These are phyloP conservation scores for Piprites chloris DNA, from an alignment of 2,113 vertebrate genomes.

Conservation along the genomic window DNA sequence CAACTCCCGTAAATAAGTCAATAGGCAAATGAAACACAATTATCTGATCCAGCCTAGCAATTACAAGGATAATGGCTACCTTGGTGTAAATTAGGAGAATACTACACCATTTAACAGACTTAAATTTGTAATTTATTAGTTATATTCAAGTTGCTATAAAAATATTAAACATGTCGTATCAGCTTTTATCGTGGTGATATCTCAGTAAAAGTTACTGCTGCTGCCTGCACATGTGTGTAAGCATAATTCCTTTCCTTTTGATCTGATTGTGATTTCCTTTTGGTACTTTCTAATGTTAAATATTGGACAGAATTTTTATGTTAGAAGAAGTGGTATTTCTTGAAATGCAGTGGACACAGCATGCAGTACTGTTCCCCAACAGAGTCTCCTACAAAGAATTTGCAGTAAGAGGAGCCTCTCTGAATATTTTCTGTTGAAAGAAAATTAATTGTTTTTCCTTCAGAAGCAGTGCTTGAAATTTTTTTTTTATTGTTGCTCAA, in stretches of 20 bases:
- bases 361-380: rapidly evolving
- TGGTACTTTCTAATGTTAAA: background rate
- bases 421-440: background rate
- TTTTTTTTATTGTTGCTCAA: background rate
- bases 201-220: background rate
- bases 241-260: background rate
- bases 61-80: background rate
- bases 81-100: background rate
- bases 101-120: background rate
- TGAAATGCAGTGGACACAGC: background rate
- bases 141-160: background rate
- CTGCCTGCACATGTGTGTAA: background rate
- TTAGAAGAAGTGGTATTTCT: background rate
- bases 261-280: background rate
- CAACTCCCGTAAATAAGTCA: background rate
- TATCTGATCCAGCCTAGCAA: background rate
- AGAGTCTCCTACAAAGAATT: background rate
- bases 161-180: background rate
- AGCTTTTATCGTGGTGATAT: background rate
- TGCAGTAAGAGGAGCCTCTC: background rate
- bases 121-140: background rate
- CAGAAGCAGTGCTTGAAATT: background rate
- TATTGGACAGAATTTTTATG: background rate
- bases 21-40: background rate
- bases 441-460: background rate